Percentiles rank a stretch among this genome's conserved stretches.
Conservation (phyloP, 2,888 invertebrate species). For the Agapostemon virescens region DNA sequence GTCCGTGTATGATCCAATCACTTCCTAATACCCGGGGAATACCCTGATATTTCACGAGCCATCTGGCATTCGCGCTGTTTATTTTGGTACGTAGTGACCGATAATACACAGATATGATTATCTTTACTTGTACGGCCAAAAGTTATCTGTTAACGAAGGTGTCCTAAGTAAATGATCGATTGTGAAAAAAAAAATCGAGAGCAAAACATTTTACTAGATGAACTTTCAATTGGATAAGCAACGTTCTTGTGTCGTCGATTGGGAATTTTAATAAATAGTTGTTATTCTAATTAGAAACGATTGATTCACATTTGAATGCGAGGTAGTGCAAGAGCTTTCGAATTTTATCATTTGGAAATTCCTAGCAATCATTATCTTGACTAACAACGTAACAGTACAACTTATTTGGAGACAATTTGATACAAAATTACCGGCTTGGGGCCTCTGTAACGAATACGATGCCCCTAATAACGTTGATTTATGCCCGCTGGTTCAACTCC, state of each 20-base stretch:
- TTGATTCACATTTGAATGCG: neutral
- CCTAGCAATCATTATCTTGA: constrained; percentile 29
- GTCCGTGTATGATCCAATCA: constrained; percentile 62
- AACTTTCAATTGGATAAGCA: neutral
- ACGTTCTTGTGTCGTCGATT: neutral
- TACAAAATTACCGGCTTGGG: constrained; percentile 77
- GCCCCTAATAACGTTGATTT: constrained; percentile 80
- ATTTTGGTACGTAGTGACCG: constrained; percentile 11
- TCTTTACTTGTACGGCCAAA: constrained; percentile 1
- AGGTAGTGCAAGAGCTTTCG: neutral
- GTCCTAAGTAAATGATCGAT: neutral
- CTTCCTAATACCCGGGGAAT: constrained; percentile 58
- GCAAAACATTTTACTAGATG: neutral
- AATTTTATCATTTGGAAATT: constrained; percentile 15
- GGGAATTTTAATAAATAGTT: neutral
- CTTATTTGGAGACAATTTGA: constrained; percentile 79
- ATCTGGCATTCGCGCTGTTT: constrained; percentile 40
- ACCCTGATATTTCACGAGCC: constrained; percentile 57
- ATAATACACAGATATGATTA: constrained; percentile 22
- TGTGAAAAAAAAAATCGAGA: neutral
- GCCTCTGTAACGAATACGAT: constrained; percentile 75
- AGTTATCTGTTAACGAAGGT: constrained; percentile 7
- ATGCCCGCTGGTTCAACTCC: constrained; percentile 74
- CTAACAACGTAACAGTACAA: constrained; percentile 41
- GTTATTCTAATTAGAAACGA: neutral